Conservation (phyloP, 2,797 vertebrate genomes). For the Microctenopoma steveboyesi region DNA sequence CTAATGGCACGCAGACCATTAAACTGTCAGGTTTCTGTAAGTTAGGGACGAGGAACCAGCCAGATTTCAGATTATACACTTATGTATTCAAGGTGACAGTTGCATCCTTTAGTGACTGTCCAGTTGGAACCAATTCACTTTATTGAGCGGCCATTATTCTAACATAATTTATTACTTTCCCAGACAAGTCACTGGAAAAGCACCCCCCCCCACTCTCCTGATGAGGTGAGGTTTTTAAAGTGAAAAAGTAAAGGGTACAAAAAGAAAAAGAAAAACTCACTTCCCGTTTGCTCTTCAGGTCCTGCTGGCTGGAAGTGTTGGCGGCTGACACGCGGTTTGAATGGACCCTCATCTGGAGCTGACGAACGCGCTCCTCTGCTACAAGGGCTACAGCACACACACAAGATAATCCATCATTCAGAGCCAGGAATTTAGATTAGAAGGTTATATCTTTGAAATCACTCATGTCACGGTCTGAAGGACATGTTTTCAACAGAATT, state of each 20-base stretch:
- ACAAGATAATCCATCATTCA: not conserved
- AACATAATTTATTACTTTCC: slow-evolving; percentile 48
- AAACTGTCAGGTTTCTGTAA: slow-evolving; percentile 37
- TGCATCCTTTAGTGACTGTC: slow-evolving; percentile 35
- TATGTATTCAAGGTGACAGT: slow-evolving; percentile 2
- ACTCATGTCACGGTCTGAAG: not conserved
- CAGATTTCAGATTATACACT: slow-evolving; percentile 14
- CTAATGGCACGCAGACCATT: slow-evolving; percentile 26
- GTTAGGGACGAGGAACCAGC: slow-evolving; percentile 12
- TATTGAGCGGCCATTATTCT: slow-evolving; percentile 43
- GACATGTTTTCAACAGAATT: too few species aligned
- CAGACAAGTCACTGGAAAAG: slow-evolving; percentile 18
- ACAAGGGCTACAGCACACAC: slow-evolving; percentile 86
- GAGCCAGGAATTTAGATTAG: not conserved
- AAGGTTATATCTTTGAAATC: not conserved
- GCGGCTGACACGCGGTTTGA: slow-evolving; percentile 91
- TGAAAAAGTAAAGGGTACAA: not conserved
- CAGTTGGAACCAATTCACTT: slow-evolving; percentile 44
- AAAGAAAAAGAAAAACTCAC: slow-evolving; percentile 60
- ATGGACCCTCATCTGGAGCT: slow-evolving; percentile 94
- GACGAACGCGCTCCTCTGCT: slow-evolving; percentile 94
- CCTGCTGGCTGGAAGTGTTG: slow-evolving; percentile 95
- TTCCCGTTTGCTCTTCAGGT: slow-evolving; percentile 93
- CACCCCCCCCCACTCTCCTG: slow-evolving; percentile 25
- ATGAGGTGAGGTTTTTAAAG: slow-evolving; percentile 23